Percentiles rank a stretch among this genome's conserved stretches.
phyloP scores from a whole-genome alignment of 2,888 invertebrate genomes.

The Noctua janthe region DNA sequence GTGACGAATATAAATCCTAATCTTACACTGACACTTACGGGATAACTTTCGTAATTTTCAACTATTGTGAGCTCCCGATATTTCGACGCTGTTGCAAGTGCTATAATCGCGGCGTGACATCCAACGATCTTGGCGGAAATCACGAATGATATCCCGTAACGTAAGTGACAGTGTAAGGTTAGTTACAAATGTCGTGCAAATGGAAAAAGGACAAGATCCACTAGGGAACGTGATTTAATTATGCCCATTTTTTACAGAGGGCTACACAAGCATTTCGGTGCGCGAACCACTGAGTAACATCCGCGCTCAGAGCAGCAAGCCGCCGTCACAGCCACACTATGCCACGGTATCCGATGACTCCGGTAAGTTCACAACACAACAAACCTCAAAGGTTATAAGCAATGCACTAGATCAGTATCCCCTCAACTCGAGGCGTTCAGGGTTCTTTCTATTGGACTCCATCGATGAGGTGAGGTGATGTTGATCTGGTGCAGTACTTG shows the following conservation, averaged over 20 bases:
- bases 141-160: background rate
- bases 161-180: background rate
- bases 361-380: conserved; percentile 87
- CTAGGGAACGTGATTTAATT: background rate
- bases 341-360: conserved; percentile 98
- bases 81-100: no score
- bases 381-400: background rate
- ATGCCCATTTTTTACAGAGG: conserved; percentile 91
- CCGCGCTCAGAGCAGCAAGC: conserved; percentile 92
- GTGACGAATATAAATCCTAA: background rate
- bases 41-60: background rate
- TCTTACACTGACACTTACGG: background rate
- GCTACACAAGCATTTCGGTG: conserved; percentile 97
- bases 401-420: no score
- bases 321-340: conserved; percentile 91
- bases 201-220: background rate
- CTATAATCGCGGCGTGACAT: no score
- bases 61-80: background rate
- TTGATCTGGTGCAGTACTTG: background rate
- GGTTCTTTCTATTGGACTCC: background rate
- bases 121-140: no score
- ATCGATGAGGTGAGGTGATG: background rate
- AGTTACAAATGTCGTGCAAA: background rate
- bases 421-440: no score
- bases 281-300: conserved; percentile 94